Evolutionary conservation across 2,888 invertebrate genomes (phyloP), one percentile per base, ranked within the genome.

Genomic region (Drosophila mimetica): DNA sequence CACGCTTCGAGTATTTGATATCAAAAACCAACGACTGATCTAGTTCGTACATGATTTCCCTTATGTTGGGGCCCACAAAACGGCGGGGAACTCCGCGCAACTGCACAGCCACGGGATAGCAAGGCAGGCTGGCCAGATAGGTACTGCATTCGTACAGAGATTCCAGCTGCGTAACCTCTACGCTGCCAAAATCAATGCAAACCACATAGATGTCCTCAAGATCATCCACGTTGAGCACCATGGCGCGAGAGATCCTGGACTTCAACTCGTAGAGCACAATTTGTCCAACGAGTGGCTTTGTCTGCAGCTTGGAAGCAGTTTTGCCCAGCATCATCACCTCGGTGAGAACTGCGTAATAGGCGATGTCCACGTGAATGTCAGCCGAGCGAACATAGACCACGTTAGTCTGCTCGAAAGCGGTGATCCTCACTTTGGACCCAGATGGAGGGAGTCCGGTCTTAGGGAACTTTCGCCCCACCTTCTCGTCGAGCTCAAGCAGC

Each of bases 151-250:
- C 79, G 41, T 81, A 79, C 1, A 91, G 77, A 25, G 85, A 74
- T 2, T 80, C 79, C 13, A 89, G 59, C 4, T 76, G 59, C 37
- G 86, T 78, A 2, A 74, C 22, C 59, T 90, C 91, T 14, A 89
- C 66, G 66, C 87, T 91, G 1, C 91, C 91, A 58, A 83, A 91
- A 57, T 91, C 91, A 9, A 91, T 75, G 41, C 87, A 89, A 13
- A 89, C 78, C 11, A 91, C 61, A 39, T 77, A 77, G 11, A 91
- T 90, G 20, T 70, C 64, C 2, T 81, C 66, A 1, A 76, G 58
- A 54, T 89, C 70, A 1, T 85, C 79, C 0, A 74, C 64, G 64
- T 86, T 86, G 0, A 91, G 58, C 1, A 91, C 84, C 70, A 91
- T 72, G 14, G 90, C 91, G 0, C 91, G 89, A 42, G 85, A 79